These are phyloP conservation scores for Idaea straminata DNA, from an alignment of 2,888 invertebrate species.

Conservation along the genomic window DNA sequence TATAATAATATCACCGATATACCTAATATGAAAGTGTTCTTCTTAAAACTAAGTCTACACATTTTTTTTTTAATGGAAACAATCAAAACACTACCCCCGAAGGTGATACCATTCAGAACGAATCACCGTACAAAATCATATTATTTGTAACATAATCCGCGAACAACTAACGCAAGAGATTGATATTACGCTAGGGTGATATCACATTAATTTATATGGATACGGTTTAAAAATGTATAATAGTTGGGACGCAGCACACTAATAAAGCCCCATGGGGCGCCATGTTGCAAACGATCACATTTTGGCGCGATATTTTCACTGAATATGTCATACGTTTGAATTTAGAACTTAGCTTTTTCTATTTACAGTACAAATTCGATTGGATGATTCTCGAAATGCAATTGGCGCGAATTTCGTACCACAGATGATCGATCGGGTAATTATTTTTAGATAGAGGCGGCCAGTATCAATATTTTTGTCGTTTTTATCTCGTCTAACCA, in stretches of 20 bases:
- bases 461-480: conserved; percentile 45
- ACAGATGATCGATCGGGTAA: conserved; percentile 58
- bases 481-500: conserved; percentile 27
- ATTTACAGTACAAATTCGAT: conserved; percentile 12
- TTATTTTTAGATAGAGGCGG: conserved; percentile 41
- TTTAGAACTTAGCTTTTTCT: neutral
- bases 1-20: too few species aligned
- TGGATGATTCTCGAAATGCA: conserved; percentile 5
- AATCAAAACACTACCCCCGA: conserved; percentile 48
- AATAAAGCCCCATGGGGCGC: conserved; percentile 69
- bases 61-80: conserved; percentile 19
- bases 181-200: conserved; percentile 77
- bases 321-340: neutral
- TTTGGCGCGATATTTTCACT: conserved; percentile 20
- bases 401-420: conserved; percentile 26
- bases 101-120: conserved; percentile 74
- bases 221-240: conserved; percentile 80
- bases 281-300: conserved; percentile 44
- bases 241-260: conserved; percentile 66
- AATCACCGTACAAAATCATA: conserved; percentile 80
- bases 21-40: too few species aligned
- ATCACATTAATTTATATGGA: conserved; percentile 80
- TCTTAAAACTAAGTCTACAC: too few species aligned
- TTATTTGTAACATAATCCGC: conserved; percentile 80
- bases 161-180: conserved; percentile 74